A percentile compares a stretch with the other conserved stretches of the same genome.
Conservation (phyloP, 2,113 vertebrate genomes). For the Engystomops pustulosus region DNA sequence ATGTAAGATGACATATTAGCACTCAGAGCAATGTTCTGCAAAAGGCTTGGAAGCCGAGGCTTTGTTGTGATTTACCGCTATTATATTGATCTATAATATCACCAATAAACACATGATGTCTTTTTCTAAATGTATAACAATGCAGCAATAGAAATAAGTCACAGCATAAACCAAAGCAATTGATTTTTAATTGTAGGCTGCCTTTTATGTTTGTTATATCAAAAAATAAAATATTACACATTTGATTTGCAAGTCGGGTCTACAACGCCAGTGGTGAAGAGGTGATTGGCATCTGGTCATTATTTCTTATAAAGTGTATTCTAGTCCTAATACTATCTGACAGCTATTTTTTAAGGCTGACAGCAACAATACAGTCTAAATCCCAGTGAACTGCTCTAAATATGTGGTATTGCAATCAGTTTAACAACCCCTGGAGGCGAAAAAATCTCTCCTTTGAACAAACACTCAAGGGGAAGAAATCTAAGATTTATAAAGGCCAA, state of each 20-base stretch:
- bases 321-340: constrained; percentile 90
- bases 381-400: constrained; percentile 93
- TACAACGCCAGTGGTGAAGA: constrained; percentile 70
- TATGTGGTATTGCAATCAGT: constrained; percentile 94
- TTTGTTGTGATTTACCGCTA: constrained; percentile 27
- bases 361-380: constrained; percentile 93
- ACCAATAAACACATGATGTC: constrained; percentile 37
- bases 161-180: background rate
- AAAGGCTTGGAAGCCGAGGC: background rate
- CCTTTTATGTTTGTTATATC: background rate
- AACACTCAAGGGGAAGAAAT: constrained; percentile 87
- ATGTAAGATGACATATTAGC: constrained; percentile 44
- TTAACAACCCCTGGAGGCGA: constrained; percentile 96
- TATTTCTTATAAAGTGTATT: constrained; percentile 89
- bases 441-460: constrained; percentile 92
- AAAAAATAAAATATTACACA: constrained; percentile 72
- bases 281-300: constrained; percentile 87
- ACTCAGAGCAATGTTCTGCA: constrained; percentile 37
- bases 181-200: background rate
- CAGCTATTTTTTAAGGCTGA: constrained; percentile 91
- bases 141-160: constrained; percentile 1
- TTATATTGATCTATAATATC: constrained; percentile 15
- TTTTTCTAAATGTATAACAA: constrained; percentile 41
- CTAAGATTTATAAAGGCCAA: constrained; percentile 91
- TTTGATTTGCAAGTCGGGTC: constrained; percentile 70